Evolutionary conservation across 2,797 vertebrate species (phyloP).

Genomic region (Bryconaethiops microstoma): DNA sequence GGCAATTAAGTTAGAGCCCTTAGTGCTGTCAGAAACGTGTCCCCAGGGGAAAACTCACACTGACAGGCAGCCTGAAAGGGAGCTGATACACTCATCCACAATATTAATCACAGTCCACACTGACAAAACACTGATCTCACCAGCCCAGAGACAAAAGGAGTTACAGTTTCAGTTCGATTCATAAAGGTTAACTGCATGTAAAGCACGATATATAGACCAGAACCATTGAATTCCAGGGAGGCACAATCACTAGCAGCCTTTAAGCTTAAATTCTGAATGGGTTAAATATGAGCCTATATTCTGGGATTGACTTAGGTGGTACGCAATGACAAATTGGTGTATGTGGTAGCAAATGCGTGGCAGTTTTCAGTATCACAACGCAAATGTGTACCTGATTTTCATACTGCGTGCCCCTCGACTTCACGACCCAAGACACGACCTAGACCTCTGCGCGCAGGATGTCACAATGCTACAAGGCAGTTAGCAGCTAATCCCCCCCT

Average conservation of each 20-base stretch:
- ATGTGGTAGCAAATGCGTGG: no score
- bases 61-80: conserved; percentile 8
- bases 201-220: neutral
- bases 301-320: no score
- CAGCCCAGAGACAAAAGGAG: conserved; percentile 14
- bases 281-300: neutral
- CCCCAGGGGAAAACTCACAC: conserved; percentile 35
- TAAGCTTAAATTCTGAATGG: no score
- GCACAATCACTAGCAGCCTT: neutral
- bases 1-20: conserved; percentile 23
- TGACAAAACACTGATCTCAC: conserved; percentile 11
- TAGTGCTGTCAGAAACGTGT: conserved; percentile 20
- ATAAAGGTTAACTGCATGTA: conserved; percentile 27
- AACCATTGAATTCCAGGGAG: neutral
- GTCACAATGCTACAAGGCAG: no score
- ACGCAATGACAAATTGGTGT: no score
- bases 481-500: no score
- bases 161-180: conserved; percentile 31
- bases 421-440: no score
- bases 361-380: no score
- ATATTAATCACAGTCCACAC: conserved; percentile 27
- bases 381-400: no score
- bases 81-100: conserved; percentile 22
- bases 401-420: no score
- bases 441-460: no score